These are phyloP conservation scores for Baryphthengus martii DNA, from an alignment of 2,113 vertebrate genomes.

Conservation along the genomic window DNA sequence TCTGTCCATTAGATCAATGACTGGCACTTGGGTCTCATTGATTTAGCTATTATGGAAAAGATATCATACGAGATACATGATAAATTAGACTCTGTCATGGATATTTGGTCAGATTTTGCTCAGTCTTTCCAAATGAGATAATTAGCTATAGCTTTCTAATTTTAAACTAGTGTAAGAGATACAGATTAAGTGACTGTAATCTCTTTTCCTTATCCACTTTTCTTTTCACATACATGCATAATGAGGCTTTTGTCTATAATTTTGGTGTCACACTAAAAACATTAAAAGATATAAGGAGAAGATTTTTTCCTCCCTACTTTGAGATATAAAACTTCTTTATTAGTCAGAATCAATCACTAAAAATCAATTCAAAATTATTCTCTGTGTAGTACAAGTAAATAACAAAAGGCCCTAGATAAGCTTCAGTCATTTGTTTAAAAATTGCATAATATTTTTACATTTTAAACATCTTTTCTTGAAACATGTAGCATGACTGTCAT, in stretches of 20 bases:
- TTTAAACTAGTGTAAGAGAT: slow-evolving; percentile 60
- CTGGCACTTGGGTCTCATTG: slow-evolving; percentile 41
- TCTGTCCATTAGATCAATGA: slow-evolving; percentile 52
- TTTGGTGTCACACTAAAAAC: slow-evolving; percentile 33
- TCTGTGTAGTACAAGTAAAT: not conserved
- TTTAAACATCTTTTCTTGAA: not conserved
- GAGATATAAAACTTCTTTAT: not conserved
- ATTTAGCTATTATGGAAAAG: slow-evolving; percentile 51
- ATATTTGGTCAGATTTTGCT: slow-evolving; percentile 65
- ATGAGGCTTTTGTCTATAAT: slow-evolving; percentile 45
- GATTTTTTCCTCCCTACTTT: not conserved
- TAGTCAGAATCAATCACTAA: not conserved
- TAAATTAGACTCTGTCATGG: slow-evolving; percentile 63
- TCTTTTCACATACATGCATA: slow-evolving; percentile 28
- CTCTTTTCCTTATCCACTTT: slow-evolving; percentile 52
- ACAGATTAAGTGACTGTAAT: slow-evolving; percentile 61
- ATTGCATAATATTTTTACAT: not conserved
- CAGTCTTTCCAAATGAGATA: slow-evolving; percentile 64
- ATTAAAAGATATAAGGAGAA: not conserved
- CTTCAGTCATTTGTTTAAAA: slow-evolving; percentile 34
- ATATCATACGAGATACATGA: slow-evolving; percentile 57
- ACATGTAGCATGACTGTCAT: not conserved
- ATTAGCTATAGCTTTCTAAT: slow-evolving; percentile 66
- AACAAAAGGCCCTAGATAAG: not conserved
- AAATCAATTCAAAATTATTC: not conserved